A percentile compares a stretch with the other conserved stretches of the same genome.
phyloP scores from a whole-genome alignment of 2,797 vertebrate genomes.

The Euthynnus affinis region DNA sequence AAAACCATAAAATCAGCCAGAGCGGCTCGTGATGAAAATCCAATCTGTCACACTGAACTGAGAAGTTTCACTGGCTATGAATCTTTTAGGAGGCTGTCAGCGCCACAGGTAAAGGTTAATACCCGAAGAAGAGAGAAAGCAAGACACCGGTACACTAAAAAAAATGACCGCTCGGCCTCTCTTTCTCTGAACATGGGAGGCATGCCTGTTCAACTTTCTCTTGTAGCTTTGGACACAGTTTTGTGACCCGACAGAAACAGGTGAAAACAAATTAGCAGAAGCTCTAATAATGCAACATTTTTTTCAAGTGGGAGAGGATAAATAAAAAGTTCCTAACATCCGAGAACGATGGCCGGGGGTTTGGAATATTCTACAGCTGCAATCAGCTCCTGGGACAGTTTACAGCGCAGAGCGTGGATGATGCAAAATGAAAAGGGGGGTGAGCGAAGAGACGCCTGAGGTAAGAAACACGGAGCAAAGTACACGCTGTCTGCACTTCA shows the following conservation, averaged over 20 bases:
- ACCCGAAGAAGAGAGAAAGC: constrained; percentile 39
- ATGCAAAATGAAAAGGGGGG: constrained; percentile 40
- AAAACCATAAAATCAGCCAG: constrained; percentile 47
- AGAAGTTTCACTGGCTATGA: constrained; percentile 73
- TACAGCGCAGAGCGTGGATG: neutral
- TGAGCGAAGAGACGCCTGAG: constrained; percentile 2
- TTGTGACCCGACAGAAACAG: constrained; percentile 5
- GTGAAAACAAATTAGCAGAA: constrained; percentile 1
- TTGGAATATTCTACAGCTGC: constrained; percentile 6
- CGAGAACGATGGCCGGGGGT: neutral
- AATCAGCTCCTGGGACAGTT: constrained; percentile 27
- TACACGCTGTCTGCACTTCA: constrained; percentile 31
- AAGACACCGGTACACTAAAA: constrained; percentile 14
- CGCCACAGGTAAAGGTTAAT: constrained; percentile 64
- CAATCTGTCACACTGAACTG: constrained; percentile 68
- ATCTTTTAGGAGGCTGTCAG: constrained; percentile 67
- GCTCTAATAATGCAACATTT: constrained; percentile 30
- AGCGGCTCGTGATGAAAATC: constrained; percentile 62
- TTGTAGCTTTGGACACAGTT: constrained; percentile 21
- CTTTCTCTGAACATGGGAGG: constrained; percentile 14
- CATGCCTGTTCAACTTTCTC: constrained; percentile 26
- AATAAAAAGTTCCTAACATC: constrained; percentile 10
- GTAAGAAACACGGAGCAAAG: constrained; percentile 44
- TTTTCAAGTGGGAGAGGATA: neutral
- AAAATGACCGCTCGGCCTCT: constrained; percentile 32